Base-by-base conservation (phyloP, 2,113 vertebrate genomes). In the Oenanthe melanoleuca region DNA sequence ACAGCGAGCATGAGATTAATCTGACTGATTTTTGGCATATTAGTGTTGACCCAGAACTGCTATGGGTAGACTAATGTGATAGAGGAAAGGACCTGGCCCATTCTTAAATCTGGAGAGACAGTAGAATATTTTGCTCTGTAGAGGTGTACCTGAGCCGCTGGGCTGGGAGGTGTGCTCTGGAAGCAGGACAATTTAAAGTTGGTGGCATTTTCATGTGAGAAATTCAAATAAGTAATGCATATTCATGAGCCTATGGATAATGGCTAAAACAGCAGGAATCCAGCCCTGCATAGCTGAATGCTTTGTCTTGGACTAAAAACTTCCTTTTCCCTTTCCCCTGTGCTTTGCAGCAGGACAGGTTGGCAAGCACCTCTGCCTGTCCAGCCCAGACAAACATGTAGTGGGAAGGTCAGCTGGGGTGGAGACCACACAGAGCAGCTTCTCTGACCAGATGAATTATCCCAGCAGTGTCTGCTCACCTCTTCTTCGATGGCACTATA, bases 231-330 rank as follows among this genome's bases (percentile, higher is more conserved):
- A 3, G 4, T 44, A 37, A 23, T 53, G 9, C 19, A 19, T 89
- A 71, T 79, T 72, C 5, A 47, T 0, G 3, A 86, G 52, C 12
- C 69, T 16, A 9, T n/a, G 72, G n/a, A 14, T 87, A 89, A 52
- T 61, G 55, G 28, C 5, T 87, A 89, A 80, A 92, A 4, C 26
- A 88, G n/a, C 29, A 89, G 45, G 59, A 70, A 86, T 88, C 26
- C 33, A 83, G 34, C 26, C 18, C 34, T 89, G 87, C 63, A 47
- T 57, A 89, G 50, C n/a, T 23, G n/a, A 85, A n/a, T 69, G 66
- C 73, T 94, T 95, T 86, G 59, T 69, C 63, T 95, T 95, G 84
- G 74, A 70, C 75, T 6, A 45, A 77, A 53, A 89, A 20, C 50
- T 92, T 94, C 74, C 64, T 77, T 91, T 95, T 91, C 33, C 59